A percentile compares a stretch with the other conserved stretches of the same genome.
Evolutionary conservation across 1,140 invertebrate species (phyloP).

Genomic region (Phymorhynchus buccinoides): DNA sequence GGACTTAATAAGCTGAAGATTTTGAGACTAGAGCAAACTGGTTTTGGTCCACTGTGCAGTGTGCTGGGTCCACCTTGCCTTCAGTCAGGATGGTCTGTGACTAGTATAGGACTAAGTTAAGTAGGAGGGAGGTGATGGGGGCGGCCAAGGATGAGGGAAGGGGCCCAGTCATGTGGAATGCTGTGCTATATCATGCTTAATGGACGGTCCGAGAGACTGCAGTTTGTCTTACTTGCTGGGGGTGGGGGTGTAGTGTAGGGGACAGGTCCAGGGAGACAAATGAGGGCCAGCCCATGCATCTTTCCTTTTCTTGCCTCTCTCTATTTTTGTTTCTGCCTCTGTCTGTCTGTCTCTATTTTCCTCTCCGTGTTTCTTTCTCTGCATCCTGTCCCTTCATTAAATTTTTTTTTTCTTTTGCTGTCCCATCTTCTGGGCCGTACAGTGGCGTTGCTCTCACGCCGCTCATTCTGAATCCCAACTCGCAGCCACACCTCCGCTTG

Average conservation of each 20-base stretch:
- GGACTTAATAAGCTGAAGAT: too few relatives aligned
- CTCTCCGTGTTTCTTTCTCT: too few relatives aligned
- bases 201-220: neutral
- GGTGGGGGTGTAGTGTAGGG: neutral
- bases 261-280: neutral
- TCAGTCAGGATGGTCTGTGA: neutral
- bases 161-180: conserved; percentile 15
- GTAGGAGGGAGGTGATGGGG: neutral
- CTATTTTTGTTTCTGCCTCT: neutral
- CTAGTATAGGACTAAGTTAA: neutral
- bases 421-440: too few relatives aligned
- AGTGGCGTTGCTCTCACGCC: too few relatives aligned
- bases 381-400: too few relatives aligned
- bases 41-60: too few relatives aligned
- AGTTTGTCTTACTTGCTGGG: neutral
- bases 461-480: too few relatives aligned
- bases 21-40: too few relatives aligned
- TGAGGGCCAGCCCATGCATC: neutral
- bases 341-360: too few relatives aligned
- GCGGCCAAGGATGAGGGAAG: neutral
- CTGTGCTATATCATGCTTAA: neutral
- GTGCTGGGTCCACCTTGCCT: neutral
- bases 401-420: too few relatives aligned
- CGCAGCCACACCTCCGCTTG: too few relatives aligned
- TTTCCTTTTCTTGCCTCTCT: neutral